Evolutionary conservation across 2,888 invertebrate species (phyloP).

Genomic region (Lepetodrilus schrolli): DNA sequence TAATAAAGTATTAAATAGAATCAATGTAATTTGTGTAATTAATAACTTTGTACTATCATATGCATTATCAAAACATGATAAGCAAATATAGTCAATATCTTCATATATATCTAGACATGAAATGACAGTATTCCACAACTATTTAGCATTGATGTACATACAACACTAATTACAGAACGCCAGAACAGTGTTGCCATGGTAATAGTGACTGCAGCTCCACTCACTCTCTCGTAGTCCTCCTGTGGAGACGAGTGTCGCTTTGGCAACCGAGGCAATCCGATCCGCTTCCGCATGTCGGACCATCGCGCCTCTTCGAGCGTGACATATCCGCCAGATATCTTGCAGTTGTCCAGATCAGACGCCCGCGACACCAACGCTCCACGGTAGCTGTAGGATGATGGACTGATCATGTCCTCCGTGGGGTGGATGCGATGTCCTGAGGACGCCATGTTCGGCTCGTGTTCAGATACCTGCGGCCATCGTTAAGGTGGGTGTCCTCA

Average conservation of each 20-base stretch:
- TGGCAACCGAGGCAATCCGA: slow-evolving; percentile 52
- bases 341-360: slow-evolving; percentile 25
- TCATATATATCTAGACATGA: no score
- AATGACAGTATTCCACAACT: no score
- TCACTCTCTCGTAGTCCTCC: slow-evolving; percentile 42
- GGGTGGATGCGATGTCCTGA: slow-evolving; percentile 39
- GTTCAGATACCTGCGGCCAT: slow-evolving; percentile 37
- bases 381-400: slow-evolving; percentile 4
- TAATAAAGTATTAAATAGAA: no score
- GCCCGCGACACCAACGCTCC: slow-evolving; percentile 14
- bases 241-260: slow-evolving; percentile 23
- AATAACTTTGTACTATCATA: no score
- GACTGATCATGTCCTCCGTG: slow-evolving; percentile 40
- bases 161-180: no score
- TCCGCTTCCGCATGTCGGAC: slow-evolving; percentile 57
- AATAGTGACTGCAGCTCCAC: background rate
- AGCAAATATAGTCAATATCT: no score
- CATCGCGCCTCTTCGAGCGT: slow-evolving; percentile 59
- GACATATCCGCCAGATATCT: slow-evolving; percentile 31
- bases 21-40: no score
- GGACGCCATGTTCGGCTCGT: slow-evolving; percentile 36
- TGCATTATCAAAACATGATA: no score
- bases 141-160: no score
- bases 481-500: no score
- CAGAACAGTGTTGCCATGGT: no score